phyloP scores from a whole-genome alignment of 2,797 vertebrate species.

The Ctenopoma multispine region DNA sequence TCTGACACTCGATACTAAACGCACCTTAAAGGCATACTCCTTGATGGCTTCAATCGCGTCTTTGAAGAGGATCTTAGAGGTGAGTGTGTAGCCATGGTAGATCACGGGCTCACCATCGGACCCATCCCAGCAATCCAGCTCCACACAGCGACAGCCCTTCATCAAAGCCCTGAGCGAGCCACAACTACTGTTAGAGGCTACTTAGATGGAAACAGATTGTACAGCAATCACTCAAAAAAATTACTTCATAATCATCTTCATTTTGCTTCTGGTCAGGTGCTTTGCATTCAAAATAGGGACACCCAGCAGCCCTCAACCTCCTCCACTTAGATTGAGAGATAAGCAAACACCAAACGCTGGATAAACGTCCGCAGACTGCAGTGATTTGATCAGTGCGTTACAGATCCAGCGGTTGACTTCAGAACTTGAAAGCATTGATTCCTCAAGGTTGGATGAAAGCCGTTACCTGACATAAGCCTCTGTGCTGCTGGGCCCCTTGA shows the following conservation, averaged over 20 bases:
- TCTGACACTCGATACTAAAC: background rate
- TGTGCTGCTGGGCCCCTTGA: constrained; percentile 94
- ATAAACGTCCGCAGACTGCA: constrained; percentile 22
- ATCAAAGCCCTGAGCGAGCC: constrained; percentile 88
- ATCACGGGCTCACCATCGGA: constrained; percentile 91
- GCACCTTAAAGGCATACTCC: constrained; percentile 95
- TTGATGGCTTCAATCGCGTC: constrained; percentile 92
- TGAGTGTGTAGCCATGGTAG: constrained; percentile 97
- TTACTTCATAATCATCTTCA: background rate
- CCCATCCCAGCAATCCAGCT: constrained; percentile 97
- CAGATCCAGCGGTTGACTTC: background rate
- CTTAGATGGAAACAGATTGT: no score
- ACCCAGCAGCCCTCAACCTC: background rate
- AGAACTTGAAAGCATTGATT: background rate
- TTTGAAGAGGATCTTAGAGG: constrained; percentile 95
- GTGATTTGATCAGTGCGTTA: background rate
- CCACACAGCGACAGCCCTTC: constrained; percentile 96
- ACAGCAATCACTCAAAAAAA: background rate
- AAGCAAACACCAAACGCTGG: background rate
- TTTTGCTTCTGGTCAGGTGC: no score
- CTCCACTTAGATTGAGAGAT: background rate
- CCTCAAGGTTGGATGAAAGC: background rate
- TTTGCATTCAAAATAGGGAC: no score
- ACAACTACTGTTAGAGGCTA: background rate
- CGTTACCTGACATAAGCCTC: constrained; percentile 88